Conservation (phyloP, 2,113 vertebrate genomes). For the Sisor rabdophorus region DNA sequence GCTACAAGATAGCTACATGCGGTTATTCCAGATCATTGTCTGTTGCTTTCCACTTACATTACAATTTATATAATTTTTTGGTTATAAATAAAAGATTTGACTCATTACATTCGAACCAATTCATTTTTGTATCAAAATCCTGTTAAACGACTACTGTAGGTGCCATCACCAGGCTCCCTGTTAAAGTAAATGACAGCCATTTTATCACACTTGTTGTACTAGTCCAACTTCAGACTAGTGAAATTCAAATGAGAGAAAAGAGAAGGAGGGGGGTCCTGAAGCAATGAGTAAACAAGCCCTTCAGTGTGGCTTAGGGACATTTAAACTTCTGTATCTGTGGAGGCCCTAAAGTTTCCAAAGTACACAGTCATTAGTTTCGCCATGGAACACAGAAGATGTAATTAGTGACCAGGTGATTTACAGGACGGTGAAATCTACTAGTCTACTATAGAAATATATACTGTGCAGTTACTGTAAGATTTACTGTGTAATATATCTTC, state of each 20-base stretch:
- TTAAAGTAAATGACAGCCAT: constrained; percentile 62
- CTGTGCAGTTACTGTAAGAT: not conserved
- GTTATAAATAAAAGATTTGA: no score
- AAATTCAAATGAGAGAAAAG: constrained; percentile 72
- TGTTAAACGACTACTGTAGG: constrained; percentile 23
- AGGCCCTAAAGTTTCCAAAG: constrained; percentile 68
- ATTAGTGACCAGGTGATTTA: not conserved
- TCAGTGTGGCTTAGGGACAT: constrained; percentile 65
- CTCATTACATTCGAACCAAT: not conserved
- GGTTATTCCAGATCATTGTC: not conserved
- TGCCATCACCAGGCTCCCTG: constrained; percentile 2
- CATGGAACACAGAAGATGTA: not conserved
- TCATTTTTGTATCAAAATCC: not conserved
- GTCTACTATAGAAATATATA: not conserved
- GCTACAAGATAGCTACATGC: not conserved
- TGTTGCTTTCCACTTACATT: not conserved
- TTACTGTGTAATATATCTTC: not conserved
- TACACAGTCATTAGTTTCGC: constrained; percentile 25
- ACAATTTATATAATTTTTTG: no score
- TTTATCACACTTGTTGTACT: constrained; percentile 72
- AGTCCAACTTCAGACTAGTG: constrained; percentile 66
- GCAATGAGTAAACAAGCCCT: constrained; percentile 70
- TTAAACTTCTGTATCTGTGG: constrained; percentile 65
- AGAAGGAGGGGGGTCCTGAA: constrained; percentile 56
- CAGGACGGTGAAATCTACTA: not conserved